Evolutionary conservation across 2,888 invertebrate genomes (phyloP), one percentile per base, ranked within the genome.

Genomic region (Cerceris rybyensis): DNA sequence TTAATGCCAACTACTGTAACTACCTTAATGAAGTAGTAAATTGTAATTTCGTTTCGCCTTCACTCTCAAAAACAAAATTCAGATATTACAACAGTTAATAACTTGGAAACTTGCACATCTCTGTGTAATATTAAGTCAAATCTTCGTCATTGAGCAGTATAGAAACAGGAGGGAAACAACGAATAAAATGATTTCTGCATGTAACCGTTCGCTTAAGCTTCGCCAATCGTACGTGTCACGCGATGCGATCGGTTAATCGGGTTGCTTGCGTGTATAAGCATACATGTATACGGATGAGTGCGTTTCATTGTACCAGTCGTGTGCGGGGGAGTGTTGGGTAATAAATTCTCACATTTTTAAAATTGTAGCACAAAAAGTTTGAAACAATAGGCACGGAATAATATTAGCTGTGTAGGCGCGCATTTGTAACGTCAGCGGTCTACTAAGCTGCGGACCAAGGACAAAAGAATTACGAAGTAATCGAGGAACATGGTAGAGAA

Each of bases 261-360:
- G 28, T 63, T 46, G 14, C 8, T 58, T 59, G 78, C 70, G 75
- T 61, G 71, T 71, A 67, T 66, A 74, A 73, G 74, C 54, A 61
- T 57, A 52, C 57, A 42, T 28, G 28, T 28, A 28, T 17, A 59
- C 74, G 80, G 75, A 61, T 80, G 78, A 82, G 85, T 82, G 85
- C 85, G 85, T 84, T 85, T 84, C 81, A 72, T 57, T 82, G 84
- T 84, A 82, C 70, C 76, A 55, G 50, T 59, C 54, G 57, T 68
- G 39, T 59, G 61, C 73, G 50, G 68, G 52, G 9, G 41, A 28
- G 39, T 41, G 28, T 39, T 46, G 50, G 28, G 73, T 78, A 69
- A 83, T 83, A 82, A 84, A 82, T 84, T 84, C 82, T 77, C 72
- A 82, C 82, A 52, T 28, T 28, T 82, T 83, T 82, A 82, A 77